Evolutionary conservation across 2,888 invertebrate species (phyloP), one percentile per base, ranked within the genome.

Genomic region (Diarsia dahlii): DNA sequence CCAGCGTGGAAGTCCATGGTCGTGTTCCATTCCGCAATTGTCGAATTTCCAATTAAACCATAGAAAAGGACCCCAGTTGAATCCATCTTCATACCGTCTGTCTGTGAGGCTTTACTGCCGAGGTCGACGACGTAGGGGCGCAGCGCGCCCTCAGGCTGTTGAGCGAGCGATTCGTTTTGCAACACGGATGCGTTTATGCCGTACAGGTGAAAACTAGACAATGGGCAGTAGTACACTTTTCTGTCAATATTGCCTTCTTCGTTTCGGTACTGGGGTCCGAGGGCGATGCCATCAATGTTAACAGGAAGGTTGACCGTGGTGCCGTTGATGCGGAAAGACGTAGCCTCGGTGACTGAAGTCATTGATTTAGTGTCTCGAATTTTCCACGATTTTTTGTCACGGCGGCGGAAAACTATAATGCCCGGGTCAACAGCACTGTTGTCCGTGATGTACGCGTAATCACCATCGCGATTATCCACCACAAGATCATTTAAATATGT

Each of bases 21-120:
- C 0, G 97, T 97, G 91, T 98, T 97, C 98, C 98, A 98, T 93
- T 97, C 97, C 20, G 97, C 97, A 68, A 98, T 97, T 39, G 98
- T 97, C 81, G 97, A 97, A 88, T 97, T 97, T 70, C 97, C 97
- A 73, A 98, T 92, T 46, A 98, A 95, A 62, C 98, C 98, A 91
- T 97, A 98, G 93, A 98, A 98, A 15, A 98, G 95, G 9, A 97
- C 92, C 4, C 98, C 98, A 28, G 95, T 94, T 23, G 97, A 97
- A 86, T 98, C 98, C 98, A 98, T 98, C 79, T 97, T 97, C 98
- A 98, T 98, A 0, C 98, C 98, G 88, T 98, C 98, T 0, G 97
- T 97, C 91, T 98, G 98, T 0, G 98, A 98, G 0, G 96, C 92
- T 90, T 98, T 98, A 0, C 93, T 89, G 0, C 98, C 98, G 60